Conservation (phyloP, 2,888 invertebrate species). For the Acleris holmiana region DNA sequence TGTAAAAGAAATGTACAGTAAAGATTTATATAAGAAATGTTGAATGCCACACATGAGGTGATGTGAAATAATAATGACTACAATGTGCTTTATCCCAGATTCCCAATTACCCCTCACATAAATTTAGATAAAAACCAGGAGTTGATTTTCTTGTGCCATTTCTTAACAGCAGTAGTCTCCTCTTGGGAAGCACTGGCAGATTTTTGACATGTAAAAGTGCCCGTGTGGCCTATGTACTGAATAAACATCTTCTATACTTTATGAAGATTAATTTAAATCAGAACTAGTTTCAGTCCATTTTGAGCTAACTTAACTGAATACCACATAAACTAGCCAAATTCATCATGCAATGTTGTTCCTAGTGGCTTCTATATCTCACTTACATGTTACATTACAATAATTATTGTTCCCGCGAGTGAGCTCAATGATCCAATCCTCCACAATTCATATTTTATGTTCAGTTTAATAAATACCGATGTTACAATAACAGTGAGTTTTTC, state of each 20-base stretch:
- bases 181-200: no score
- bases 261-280: conserved; percentile 17
- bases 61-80: no score
- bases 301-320: conserved; percentile 14
- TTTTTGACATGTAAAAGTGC: no score
- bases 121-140: not conserved
- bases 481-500: not conserved
- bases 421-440: conserved; percentile 47
- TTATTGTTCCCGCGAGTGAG: conserved; percentile 71
- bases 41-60: no score
- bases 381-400: conserved; percentile 34
- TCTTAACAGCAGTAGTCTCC: no score
- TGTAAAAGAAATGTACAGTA: no score
- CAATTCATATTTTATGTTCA: conserved; percentile 25
- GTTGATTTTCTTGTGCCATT: no score
- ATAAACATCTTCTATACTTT: no score
- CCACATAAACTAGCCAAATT: conserved; percentile 22
- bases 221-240: no score
- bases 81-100: no score
- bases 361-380: conserved; percentile 30
- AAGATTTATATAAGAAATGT: no score
- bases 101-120: no score
- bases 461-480: conserved; percentile 2
- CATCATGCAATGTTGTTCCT: conserved; percentile 22
- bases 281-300: conserved; percentile 13